A percentile compares a stretch with the other conserved stretches of the same genome.
phyloP scores from a whole-genome alignment of 2,888 invertebrate genomes.

The Trachelus iudaicus region DNA sequence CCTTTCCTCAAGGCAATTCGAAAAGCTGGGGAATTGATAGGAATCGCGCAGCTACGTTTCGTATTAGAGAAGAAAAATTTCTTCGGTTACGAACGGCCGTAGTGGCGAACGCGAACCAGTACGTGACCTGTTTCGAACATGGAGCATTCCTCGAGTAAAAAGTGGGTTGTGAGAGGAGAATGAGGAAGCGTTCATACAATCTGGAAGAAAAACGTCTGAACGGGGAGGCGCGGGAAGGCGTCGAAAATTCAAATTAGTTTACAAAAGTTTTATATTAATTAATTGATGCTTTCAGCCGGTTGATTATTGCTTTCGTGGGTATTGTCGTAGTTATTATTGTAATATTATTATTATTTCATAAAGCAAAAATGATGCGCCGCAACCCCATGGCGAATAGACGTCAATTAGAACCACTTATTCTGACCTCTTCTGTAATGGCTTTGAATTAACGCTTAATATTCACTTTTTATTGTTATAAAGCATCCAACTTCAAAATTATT shows the following conservation, averaged over 20 bases:
- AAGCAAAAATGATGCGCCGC: not conserved
- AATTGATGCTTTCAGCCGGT: not conserved
- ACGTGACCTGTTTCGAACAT: slow-evolving; percentile 4
- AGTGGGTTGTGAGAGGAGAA: not conserved
- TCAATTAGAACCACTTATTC: not conserved
- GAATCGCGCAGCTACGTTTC: not conserved
- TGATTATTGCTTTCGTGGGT: not conserved
- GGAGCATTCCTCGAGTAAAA: not conserved
- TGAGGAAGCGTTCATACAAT: not conserved
- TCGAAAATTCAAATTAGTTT: not conserved
- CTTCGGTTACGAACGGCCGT: not conserved
- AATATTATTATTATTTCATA: not conserved
- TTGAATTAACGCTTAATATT: not conserved
- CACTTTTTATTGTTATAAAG: not conserved
- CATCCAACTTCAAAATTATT: not conserved
- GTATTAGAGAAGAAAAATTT: slow-evolving; percentile 1
- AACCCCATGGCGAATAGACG: not conserved
- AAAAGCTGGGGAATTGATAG: not conserved
- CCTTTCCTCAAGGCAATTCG: not conserved
- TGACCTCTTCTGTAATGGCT: not conserved
- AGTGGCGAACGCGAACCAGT: not conserved
- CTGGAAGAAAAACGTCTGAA: not conserved
- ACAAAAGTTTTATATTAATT: not conserved
- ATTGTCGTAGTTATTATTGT: not conserved
- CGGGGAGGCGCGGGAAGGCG: not conserved